phyloP scores from a whole-genome alignment of 2,797 vertebrate species.

The Acanthis flammea region DNA sequence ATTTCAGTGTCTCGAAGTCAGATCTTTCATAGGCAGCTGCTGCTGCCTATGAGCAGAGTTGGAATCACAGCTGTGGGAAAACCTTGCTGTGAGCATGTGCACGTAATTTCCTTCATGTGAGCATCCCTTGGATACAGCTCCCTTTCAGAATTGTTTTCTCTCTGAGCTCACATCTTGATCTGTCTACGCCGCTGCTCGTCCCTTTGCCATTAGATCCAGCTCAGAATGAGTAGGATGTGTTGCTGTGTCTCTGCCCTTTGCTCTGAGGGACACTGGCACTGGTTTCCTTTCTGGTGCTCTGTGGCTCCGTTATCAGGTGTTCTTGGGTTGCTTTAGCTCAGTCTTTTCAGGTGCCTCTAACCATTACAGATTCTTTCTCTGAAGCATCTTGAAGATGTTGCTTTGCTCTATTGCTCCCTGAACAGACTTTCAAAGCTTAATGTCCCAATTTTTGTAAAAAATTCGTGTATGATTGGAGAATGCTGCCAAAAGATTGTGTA shows the following conservation, averaged over 20 bases:
- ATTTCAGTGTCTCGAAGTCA: background rate
- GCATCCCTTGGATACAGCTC: background rate
- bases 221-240: background rate
- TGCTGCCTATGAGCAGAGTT: background rate
- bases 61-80: background rate
- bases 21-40: background rate
- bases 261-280: background rate
- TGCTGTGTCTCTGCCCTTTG: background rate
- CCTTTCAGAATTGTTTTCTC: background rate
- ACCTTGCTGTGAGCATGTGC: background rate
- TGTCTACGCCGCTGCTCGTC: background rate
- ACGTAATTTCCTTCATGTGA: background rate
- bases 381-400: background rate
- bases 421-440: background rate
- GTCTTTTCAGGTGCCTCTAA: background rate
- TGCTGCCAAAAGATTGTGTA: background rate
- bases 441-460: background rate
- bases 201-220: background rate
- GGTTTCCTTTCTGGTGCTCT: background rate
- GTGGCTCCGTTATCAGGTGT: background rate
- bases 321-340: background rate
- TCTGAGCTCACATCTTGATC: background rate
- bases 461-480: background rate
- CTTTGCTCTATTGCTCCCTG: background rate
- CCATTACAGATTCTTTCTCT: background rate